A percentile compares a stretch with the other conserved stretches of the same genome.
These are phyloP conservation scores for Lagopus muta DNA, from an alignment of 2,113 vertebrate species.

Conservation along the genomic window DNA sequence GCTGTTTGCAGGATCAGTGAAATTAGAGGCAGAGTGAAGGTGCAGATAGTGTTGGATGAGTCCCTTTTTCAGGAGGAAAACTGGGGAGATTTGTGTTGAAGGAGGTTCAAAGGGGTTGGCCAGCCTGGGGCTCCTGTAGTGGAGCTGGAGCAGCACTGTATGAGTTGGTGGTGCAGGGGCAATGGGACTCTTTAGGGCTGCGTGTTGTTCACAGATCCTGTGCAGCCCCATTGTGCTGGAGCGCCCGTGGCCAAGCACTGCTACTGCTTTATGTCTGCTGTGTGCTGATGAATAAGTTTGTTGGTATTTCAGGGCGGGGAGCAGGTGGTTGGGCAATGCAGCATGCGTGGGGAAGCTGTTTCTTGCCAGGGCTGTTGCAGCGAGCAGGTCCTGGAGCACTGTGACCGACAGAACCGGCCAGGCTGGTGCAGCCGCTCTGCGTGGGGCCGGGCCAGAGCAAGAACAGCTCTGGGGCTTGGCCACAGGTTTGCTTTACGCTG, in stretches of 20 bases:
- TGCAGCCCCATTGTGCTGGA: neutral
- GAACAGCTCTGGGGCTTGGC: neutral
- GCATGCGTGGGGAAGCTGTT: constrained; percentile 21
- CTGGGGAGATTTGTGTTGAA: neutral
- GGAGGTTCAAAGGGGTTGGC: neutral
- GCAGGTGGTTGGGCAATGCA: neutral
- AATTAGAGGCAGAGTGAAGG: accelerated
- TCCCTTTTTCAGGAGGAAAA: neutral
- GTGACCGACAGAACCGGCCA: neutral
- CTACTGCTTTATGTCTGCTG: accelerated
- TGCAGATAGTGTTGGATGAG: neutral
- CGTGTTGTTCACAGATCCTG: accelerated
- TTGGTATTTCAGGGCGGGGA: neutral
- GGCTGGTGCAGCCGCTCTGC: neutral
- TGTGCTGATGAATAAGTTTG: neutral
- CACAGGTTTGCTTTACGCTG: neutral
- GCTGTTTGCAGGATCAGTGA: neutral
- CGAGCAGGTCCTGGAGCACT: neutral
- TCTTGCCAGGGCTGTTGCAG: neutral
- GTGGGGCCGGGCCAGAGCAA: neutral
- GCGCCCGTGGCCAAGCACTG: accelerated
- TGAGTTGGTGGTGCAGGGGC: neutral
- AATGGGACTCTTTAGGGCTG: accelerated
- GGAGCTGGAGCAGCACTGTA: neutral
- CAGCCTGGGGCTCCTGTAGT: neutral